These are phyloP conservation scores for Drosophila falleni DNA, from an alignment of 2,888 invertebrate species.

Conservation along the genomic window DNA sequence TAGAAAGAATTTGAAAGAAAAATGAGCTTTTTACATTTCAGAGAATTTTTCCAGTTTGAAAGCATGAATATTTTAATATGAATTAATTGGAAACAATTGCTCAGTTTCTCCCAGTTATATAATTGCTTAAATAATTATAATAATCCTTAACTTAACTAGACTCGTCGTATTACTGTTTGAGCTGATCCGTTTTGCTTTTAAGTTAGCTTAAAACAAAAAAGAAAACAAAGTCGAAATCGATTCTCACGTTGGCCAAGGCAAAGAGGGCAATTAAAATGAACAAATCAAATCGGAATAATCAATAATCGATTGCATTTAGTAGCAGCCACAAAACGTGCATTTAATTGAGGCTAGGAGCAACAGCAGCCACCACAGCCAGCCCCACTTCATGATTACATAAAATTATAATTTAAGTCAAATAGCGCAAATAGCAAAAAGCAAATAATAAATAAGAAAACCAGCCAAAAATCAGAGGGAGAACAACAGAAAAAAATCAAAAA, in stretches of 20 bases:
- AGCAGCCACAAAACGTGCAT: slow-evolving; percentile 72
- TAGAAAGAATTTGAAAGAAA: too few relatives aligned
- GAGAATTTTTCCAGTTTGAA: too few relatives aligned
- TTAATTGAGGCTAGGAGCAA: slow-evolving; percentile 72
- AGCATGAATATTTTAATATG: too few relatives aligned
- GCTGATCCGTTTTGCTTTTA: slow-evolving; percentile 18
- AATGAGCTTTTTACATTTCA: too few relatives aligned
- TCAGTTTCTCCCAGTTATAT: too few relatives aligned
- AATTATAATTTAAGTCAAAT: slow-evolving; percentile 81
- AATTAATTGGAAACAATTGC: too few relatives aligned
- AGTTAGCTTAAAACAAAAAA: slow-evolving; percentile 15
- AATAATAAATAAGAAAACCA: slow-evolving; percentile 62
- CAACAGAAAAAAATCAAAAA: slow-evolving; percentile 42
- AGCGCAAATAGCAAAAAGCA: slow-evolving; percentile 62
- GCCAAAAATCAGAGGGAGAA: slow-evolving; percentile 46
- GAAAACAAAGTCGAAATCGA: slow-evolving; percentile 13
- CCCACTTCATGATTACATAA: slow-evolving; percentile 74
- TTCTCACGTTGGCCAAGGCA: slow-evolving; percentile 77
- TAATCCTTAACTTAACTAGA: too few relatives aligned
- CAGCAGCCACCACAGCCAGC: slow-evolving; percentile 30
- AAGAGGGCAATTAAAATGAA: slow-evolving; percentile 74
- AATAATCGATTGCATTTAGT: slow-evolving; percentile 77
- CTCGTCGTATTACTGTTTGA: slow-evolving; percentile 1
- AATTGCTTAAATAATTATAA: too few relatives aligned
- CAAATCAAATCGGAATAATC: slow-evolving; percentile 52